Base-by-base conservation (phyloP, 2,888 invertebrate genomes). In the Falcaria lacertinaria region DNA sequence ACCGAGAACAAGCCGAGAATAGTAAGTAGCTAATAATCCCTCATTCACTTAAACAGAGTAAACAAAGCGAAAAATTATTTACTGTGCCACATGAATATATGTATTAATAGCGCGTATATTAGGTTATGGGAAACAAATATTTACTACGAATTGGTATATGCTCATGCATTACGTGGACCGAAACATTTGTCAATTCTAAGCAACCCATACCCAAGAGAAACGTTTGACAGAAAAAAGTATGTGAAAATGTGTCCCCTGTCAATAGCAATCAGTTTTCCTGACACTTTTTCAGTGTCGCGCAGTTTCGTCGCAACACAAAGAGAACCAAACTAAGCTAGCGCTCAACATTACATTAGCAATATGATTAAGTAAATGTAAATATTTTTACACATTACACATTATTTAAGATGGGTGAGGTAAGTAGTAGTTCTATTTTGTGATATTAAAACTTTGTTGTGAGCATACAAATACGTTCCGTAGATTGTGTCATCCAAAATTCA, bases 21-120 rank as follows among this genome's bases (percentile, higher is more conserved):
- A 68, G 59, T 62, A 69, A 74, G 55, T 53, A 65, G 64, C 60
- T 57, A 60, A 69, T 69, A 68, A 70, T 57, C 50, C 47, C 43
- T 61, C 57, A 60, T 64, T 64, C 60, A 60, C 70, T 74, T 61
- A 68, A 54, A 47, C 45, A 47, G 57, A 61, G 65, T 66, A 73
- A 68, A 69, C 66, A 66, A 62, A 63, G 43, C 46, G 50, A 51
- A 50, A 46, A 48, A 57, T 59, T 58, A 57, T 65, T 64, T 13
- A 3, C 25, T 6, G 19, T 35, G 13, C n/a, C 19, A 16, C 28
- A 28, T 28, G 28, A 28, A 28, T 28, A 28, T 28, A 28, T 28
- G 28, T 11, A 28, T 28, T 11, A 28, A 28, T 11, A 11, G 11
- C 11, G 11, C 11, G 28, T 7, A 11, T 7, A 28, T 28, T 28